Evolutionary conservation across 2,797 vertebrate genomes (phyloP).

Genomic region (Arctocebus calabarensis): DNA sequence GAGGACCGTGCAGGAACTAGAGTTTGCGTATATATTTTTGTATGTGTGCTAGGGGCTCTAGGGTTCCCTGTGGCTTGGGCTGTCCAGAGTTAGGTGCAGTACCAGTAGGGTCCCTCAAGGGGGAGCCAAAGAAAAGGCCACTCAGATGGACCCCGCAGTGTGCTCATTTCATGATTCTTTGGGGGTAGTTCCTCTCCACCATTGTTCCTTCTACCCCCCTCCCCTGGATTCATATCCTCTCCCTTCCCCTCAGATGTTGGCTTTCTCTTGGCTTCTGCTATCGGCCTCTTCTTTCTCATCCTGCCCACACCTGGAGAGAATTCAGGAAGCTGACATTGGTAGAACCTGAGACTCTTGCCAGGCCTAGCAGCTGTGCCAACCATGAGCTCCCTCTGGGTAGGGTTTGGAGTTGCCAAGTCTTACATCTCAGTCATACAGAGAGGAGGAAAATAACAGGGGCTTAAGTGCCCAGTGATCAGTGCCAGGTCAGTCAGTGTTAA

Average conservation of each 20-base stretch:
- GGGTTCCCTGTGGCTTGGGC: neutral
- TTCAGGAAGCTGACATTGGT: conserved; percentile 62
- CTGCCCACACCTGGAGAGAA: conserved; percentile 64
- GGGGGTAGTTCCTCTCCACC: neutral
- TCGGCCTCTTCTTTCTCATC: conserved; percentile 52
- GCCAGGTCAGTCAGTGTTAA: conserved; percentile 49
- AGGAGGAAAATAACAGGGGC: conserved; percentile 61
- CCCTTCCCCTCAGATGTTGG: neutral
- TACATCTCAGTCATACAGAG: conserved; percentile 36
- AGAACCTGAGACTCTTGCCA: conserved; percentile 43
- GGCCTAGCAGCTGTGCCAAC: conserved; percentile 63
- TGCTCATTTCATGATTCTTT: conserved; percentile 3
- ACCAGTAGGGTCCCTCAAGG: conserved; percentile 69
- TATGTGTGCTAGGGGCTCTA: neutral
- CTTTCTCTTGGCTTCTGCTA: conserved; percentile 47
- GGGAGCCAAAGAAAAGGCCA: conserved; percentile 77
- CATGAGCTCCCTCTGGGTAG: conserved; percentile 56
- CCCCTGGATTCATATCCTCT: neutral
- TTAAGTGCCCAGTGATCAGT: conserved; percentile 11
- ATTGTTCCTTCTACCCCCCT: neutral
- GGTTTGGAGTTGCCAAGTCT: conserved; percentile 45
- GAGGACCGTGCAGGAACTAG: neutral
- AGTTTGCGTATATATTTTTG: neutral
- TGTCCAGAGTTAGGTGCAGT: conserved; percentile 48
- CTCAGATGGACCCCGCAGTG: neutral